phyloP scores from a whole-genome alignment of 1,140 invertebrate species.

The Sweltsa coloradensis region DNA sequence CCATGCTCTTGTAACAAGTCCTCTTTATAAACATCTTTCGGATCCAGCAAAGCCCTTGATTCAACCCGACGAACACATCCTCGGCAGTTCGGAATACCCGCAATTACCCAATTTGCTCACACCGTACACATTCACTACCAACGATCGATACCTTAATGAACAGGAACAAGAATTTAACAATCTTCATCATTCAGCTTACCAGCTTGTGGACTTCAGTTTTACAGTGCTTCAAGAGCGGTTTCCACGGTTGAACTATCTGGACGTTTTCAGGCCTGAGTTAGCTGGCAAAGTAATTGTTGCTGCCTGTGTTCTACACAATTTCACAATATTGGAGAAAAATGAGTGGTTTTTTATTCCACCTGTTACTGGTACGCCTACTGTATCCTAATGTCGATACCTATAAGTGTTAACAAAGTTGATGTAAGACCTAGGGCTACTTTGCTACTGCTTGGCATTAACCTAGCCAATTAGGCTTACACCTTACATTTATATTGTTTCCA shows the following conservation, averaged over 20 bases:
- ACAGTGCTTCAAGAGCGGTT: constrained; percentile 14
- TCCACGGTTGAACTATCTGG: constrained; percentile 13
- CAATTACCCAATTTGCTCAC: constrained; percentile 16
- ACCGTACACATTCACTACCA: constrained; percentile 8
- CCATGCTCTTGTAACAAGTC: constrained; percentile 14
- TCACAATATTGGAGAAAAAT: constrained; percentile 7
- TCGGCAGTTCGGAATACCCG: constrained; percentile 17
- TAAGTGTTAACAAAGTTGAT: no score
- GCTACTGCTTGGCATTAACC: no score
- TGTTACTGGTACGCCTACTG: no score
- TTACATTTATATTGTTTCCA: no score
- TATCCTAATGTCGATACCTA: no score
- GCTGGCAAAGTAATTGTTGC: constrained; percentile 11
- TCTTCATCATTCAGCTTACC: constrained; percentile 12
- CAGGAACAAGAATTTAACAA: constrained; percentile 16
- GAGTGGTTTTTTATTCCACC: no score
- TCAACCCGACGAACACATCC: constrained; percentile 13
- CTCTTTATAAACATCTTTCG: constrained; percentile 10
- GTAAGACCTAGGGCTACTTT: no score
- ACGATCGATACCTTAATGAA: constrained; percentile 6
- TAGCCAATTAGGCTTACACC: no score
- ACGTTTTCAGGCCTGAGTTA: constrained; percentile 7
- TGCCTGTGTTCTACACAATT: constrained; percentile 17
- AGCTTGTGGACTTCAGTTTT: constrained; percentile 15
- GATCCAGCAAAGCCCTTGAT: constrained; percentile 11